Conservation (phyloP, 2,113 vertebrate genomes). For the Cyphomyrus plagiostoma region DNA sequence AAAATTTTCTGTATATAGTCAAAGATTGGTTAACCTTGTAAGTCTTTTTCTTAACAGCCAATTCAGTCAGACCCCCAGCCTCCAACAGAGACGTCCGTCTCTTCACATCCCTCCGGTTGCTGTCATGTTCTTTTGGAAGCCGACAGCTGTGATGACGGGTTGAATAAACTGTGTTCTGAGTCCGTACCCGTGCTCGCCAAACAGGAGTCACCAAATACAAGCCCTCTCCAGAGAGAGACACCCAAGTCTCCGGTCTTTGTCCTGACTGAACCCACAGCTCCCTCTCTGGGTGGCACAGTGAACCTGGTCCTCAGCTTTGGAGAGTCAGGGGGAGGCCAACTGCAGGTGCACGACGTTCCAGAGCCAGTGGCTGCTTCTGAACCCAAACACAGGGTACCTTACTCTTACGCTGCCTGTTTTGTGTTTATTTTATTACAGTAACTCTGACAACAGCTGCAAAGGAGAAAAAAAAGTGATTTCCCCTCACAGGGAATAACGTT, state of each 20-base stretch:
- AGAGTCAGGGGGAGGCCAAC: slow-evolving; percentile 46
- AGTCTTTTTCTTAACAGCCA: not conserved
- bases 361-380: slow-evolving; percentile 27
- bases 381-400: slow-evolving; percentile 34
- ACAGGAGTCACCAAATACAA: not conserved
- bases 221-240: slow-evolving; percentile 5
- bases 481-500: slow-evolving; percentile 4
- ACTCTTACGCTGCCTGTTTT: not conserved
- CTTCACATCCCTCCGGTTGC: not conserved
- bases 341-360: not conserved
- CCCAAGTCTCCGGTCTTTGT: slow-evolving; percentile 41
- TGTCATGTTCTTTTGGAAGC: not conserved
- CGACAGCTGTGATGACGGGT: not conserved
- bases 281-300: slow-evolving; percentile 48
- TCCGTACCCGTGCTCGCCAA: not conserved
- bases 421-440: not conserved
- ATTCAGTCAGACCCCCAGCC: not conserved
- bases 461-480: not conserved
- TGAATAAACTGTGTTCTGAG: not conserved
- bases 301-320: slow-evolving; percentile 59
- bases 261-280: slow-evolving; percentile 32
- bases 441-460: not conserved
- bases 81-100: not conserved
- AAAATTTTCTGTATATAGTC: not conserved
- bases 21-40: not conserved